Percentiles rank a stretch among this genome's conserved stretches.
phyloP scores from a whole-genome alignment of 2,113 vertebrate species.

The Phocoena sinus region DNA sequence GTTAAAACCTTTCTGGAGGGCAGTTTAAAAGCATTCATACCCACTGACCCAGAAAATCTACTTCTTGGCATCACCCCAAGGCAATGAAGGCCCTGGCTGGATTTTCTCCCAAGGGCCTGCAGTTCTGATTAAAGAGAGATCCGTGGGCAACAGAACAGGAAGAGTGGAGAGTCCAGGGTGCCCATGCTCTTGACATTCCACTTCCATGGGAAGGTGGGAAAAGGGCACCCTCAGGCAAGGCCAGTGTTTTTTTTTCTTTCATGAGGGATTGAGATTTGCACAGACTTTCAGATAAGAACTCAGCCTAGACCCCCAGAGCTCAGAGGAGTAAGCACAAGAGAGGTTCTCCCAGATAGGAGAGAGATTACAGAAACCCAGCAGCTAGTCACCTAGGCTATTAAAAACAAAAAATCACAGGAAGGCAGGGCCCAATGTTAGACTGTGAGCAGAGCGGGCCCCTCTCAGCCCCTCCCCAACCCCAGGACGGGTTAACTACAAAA shows the following conservation, averaged over 20 bases:
- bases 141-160: background rate
- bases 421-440: background rate
- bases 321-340: background rate
- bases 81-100: constrained; percentile 12
- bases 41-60: constrained; percentile 60
- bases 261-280: background rate
- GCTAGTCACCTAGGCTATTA: background rate
- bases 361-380: background rate
- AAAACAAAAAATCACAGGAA: background rate
- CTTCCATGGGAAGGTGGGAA: background rate
- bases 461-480: background rate
- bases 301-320: background rate
- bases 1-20: constrained; percentile 45
- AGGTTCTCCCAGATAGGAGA: background rate
- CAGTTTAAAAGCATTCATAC: constrained; percentile 49
- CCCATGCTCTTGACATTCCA: background rate
- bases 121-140: constrained; percentile 22
- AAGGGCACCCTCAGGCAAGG: background rate
- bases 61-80: constrained; percentile 51
- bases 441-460: background rate
- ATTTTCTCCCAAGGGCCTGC: background rate
- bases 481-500: background rate
- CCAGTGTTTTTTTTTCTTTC: background rate
- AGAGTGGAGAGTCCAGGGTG: background rate
- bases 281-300: constrained; percentile 15